Evolutionary conservation across 1,140 invertebrate genomes (phyloP).

Genomic region (Drosophila ohnishii): DNA sequence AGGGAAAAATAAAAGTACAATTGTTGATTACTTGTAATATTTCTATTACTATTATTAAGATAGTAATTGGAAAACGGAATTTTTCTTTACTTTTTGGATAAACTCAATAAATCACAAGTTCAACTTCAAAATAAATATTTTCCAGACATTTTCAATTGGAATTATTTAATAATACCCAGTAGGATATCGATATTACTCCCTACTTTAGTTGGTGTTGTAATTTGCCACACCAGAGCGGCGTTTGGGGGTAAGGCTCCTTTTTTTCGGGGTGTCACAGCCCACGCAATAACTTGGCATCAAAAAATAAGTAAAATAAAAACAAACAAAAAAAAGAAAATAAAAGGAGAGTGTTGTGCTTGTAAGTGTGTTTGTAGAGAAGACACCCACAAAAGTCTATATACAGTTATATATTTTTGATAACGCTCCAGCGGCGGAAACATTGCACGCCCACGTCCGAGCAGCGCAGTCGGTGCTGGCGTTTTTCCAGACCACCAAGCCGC

Average conservation of each 20-base stretch:
- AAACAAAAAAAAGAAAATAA: slow-evolving; percentile 22
- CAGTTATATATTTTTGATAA: slow-evolving; percentile 71
- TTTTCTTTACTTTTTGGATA: not conserved
- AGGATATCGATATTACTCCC: not conserved
- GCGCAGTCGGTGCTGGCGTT: slow-evolving; percentile 35
- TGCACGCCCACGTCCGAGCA: slow-evolving; percentile 67
- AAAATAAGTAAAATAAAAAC: slow-evolving; percentile 14
- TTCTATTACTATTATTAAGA: too few species aligned
- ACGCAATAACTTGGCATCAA: slow-evolving; percentile 17
- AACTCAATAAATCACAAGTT: not conserved
- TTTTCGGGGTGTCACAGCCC: slow-evolving; percentile 19
- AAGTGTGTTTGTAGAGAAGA: slow-evolving; percentile 18
- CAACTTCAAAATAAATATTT: not conserved
- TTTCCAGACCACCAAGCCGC: slow-evolving; percentile 61
- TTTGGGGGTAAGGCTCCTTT: slow-evolving; percentile 19
- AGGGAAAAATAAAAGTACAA: not conserved
- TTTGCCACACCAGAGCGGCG: not conserved
- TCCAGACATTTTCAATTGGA: slow-evolving; percentile 12
- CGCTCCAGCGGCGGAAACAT: slow-evolving; percentile 59
- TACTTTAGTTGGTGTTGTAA: slow-evolving; percentile 26
- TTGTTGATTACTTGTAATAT: too few species aligned
- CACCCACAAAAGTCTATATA: slow-evolving; percentile 50
- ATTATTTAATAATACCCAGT: slow-evolving; percentile 7
- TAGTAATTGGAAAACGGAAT: too few species aligned
- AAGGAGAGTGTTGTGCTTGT: slow-evolving; percentile 23